These are phyloP conservation scores for Hippocampus barbouri DNA, from an alignment of 2,113 vertebrate genomes.

Conservation along the genomic window DNA sequence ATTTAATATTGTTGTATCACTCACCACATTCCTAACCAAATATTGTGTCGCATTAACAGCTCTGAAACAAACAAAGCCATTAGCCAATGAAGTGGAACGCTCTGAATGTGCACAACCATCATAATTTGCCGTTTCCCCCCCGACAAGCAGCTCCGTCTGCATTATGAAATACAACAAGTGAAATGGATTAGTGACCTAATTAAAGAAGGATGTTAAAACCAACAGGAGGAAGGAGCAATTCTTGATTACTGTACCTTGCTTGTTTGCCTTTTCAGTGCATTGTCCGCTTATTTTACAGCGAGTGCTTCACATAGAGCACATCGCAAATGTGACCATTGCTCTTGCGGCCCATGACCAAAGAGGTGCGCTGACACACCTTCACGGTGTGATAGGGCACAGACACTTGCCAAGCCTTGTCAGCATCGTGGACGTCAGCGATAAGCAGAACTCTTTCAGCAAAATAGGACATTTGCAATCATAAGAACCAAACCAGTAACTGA, in stretches of 20 bases:
- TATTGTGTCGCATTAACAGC: conserved; percentile 31
- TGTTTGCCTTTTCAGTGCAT: not conserved
- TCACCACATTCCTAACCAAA: conserved; percentile 41
- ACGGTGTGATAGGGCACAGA: conserved; percentile 8
- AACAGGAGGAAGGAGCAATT: conserved; percentile 44
- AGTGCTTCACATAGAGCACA: conserved; percentile 22
- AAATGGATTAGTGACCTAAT: conserved; percentile 61
- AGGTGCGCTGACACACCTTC: conserved; percentile 24
- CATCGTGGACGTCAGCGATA: conserved; percentile 4
- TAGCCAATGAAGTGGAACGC: conserved; percentile 41
- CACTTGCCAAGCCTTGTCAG: conserved; percentile 6
- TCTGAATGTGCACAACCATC: conserved; percentile 28
- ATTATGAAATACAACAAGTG: conserved; percentile 45
- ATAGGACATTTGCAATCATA: too few relatives aligned
- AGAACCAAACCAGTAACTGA: too few relatives aligned
- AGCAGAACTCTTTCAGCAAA: not conserved
- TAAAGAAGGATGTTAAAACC: conserved; percentile 45
- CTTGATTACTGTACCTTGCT: conserved; percentile 40
- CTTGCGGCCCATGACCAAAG: conserved; percentile 28
- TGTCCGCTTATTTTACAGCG: conserved; percentile 16
- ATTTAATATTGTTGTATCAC: conserved; percentile 28
- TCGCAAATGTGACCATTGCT: conserved; percentile 5
- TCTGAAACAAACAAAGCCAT: conserved; percentile 26
- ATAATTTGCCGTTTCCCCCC: conserved; percentile 14
- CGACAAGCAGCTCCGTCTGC: conserved; percentile 15